Conservation (phyloP, 2,797 vertebrate genomes). For the Myotis findleyi region DNA sequence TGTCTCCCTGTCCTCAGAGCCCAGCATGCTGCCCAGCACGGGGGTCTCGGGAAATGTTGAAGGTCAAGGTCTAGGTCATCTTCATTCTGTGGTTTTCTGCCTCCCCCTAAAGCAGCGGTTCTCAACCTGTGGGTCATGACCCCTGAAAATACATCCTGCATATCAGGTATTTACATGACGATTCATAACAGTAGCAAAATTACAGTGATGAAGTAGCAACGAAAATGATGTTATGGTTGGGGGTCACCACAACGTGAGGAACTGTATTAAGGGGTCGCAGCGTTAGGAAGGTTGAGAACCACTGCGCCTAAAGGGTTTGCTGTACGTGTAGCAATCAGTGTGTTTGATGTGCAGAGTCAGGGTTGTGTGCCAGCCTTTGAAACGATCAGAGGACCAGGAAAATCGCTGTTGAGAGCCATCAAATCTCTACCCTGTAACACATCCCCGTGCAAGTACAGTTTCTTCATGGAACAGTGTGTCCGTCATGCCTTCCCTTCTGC, state of each 20-base stretch:
- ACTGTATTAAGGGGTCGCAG: too few species aligned
- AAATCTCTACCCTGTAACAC: not conserved
- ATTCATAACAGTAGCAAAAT: too few species aligned
- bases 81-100: not conserved
- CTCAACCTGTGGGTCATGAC: too few species aligned
- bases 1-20: not conserved
- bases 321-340: not conserved
- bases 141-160: too few species aligned
- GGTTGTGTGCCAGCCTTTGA: not conserved
- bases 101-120: not conserved
- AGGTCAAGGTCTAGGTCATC: not conserved
- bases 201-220: too few species aligned
- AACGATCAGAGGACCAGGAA: not conserved
- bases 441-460: not conserved
- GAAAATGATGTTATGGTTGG: too few species aligned
- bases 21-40: fast-evolving
- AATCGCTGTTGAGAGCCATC: not conserved
- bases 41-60: not conserved
- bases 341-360: not conserved
- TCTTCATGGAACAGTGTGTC: not conserved
- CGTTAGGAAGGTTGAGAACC: too few species aligned
- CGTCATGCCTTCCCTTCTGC: not conserved
- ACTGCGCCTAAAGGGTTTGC: not conserved
- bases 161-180: too few species aligned
- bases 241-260: too few species aligned